Base-by-base conservation (phyloP, 2,113 vertebrate genomes). In the Taurulus bubalis region DNA sequence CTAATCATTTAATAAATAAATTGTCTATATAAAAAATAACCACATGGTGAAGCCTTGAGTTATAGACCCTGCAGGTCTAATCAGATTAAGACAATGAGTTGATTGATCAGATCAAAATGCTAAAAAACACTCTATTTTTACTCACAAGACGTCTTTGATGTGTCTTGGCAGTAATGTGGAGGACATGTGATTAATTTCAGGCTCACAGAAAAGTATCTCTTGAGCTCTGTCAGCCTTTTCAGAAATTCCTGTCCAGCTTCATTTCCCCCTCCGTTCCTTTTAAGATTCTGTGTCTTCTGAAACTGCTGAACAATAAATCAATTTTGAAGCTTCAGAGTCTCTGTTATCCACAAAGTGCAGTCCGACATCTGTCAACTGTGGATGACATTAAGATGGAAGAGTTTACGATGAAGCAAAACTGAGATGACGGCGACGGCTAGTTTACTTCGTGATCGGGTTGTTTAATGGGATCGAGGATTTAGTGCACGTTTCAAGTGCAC, bases 311-410 rank as follows among this genome's bases (percentile, higher is more conserved):
- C 8, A 68, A n/a, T 42, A n/a, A 72, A 64, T 24, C 40, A 24
- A 73, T 60, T 30, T 62, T 81, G 55, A 78, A 51, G 40, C 56
- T 60, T 59, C 62, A 63, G 9, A 69, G 69, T 53, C 40, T 53
- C 62, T 24, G 47, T 75, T 68, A 67, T 62, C n/a, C 49, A 66
- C 38, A 69, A 66, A 79, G 58, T 32, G 51, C 59, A 45, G 38
- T 36, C 71, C 75, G 64, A 71, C 83, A 56, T 76, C 63, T 42
- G 40, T 69, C 56, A 67, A 28, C 62, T 40, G 62, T 12, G 30
- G 34, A 58, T 62, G 53, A 79, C 22, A 16, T 53, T n/a, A 28
- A 38, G n/a, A 47, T 26, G 30, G 53, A 60, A 53, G 71, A 24
- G 45, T 74, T 77, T 70, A 18, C n/a, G 14, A 4, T 15, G n/a